Percentiles rank a stretch among this genome's conserved stretches.
phyloP scores from a whole-genome alignment of 2,888 invertebrate species.

The Calliscelio sp. region DNA sequence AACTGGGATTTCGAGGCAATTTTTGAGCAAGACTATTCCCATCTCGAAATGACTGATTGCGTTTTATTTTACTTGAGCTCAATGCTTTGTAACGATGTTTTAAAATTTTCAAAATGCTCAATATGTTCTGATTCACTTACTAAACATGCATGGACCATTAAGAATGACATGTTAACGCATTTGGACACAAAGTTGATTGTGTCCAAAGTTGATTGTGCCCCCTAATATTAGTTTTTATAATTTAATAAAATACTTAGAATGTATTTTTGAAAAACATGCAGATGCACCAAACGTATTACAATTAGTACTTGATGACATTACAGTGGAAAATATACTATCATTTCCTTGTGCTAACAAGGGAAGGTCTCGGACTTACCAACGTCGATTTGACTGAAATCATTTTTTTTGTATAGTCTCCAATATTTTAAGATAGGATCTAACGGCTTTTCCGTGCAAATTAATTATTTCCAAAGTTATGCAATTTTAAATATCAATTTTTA shows the following conservation, averaged over 20 bases:
- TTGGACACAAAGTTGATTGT: background rate
- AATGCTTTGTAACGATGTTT: background rate
- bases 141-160: background rate
- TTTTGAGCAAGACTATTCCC: slow-evolving; percentile 19
- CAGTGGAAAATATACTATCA: background rate
- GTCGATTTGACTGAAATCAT: too few relatives aligned
- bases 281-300: background rate
- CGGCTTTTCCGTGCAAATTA: too few relatives aligned
- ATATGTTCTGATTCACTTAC: background rate
- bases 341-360: background rate
- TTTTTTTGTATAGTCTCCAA: too few relatives aligned
- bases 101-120: background rate
- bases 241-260: slow-evolving; percentile 14
- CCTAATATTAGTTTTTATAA: slow-evolving; percentile 11
- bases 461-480: too few relatives aligned
- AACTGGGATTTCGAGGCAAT: slow-evolving; percentile 1
- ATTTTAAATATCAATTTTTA: too few relatives aligned
- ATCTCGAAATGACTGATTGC: slow-evolving; percentile 14
- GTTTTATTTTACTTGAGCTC: slow-evolving; percentile 1
- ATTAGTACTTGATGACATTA: background rate
- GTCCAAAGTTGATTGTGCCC: background rate
- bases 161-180: background rate
- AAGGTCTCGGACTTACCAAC: too few relatives aligned
- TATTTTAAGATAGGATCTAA: too few relatives aligned
- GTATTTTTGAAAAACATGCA: slow-evolving; percentile 4